A percentile compares a stretch with the other conserved stretches of the same genome.
phyloP scores from a whole-genome alignment of 2,888 invertebrate genomes.

The Horisme vitalbata region DNA sequence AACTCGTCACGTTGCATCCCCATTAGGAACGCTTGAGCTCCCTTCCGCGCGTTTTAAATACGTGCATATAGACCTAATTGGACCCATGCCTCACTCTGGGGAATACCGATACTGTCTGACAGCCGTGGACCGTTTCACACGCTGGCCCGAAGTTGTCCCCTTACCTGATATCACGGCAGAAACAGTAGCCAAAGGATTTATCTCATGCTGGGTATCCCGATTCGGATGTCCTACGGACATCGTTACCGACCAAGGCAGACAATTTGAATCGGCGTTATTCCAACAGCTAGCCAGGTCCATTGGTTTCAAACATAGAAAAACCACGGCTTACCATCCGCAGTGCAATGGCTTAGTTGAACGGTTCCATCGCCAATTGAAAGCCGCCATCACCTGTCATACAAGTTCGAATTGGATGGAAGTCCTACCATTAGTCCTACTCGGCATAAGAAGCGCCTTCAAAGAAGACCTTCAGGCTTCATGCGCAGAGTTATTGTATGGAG shows the following conservation, averaged over 20 bases:
- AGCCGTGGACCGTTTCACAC: slow-evolving; percentile 30
- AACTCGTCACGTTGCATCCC: slow-evolving; percentile 21
- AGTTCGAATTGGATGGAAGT: slow-evolving; percentile 12
- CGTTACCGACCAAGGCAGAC: slow-evolving; percentile 55
- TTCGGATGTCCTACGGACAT: slow-evolving; percentile 38
- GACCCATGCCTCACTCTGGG: slow-evolving; percentile 22
- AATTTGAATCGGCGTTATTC: slow-evolving; percentile 36
- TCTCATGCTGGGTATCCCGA: slow-evolving; percentile 34
- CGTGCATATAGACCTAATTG: slow-evolving; percentile 32
- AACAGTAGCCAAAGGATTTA: slow-evolving; percentile 48
- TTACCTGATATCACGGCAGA: slow-evolving; percentile 50
- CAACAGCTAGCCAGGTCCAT: background rate
- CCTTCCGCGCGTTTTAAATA: background rate
- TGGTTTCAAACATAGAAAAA: slow-evolving; percentile 17
- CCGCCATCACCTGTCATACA: slow-evolving; percentile 21
- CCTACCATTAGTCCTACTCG: slow-evolving; percentile 15
- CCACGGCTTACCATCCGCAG: slow-evolving; percentile 27
- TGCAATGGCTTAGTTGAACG: slow-evolving; percentile 14
- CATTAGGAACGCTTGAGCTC: background rate
- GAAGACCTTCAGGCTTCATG: slow-evolving; percentile 20
- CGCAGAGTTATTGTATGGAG: slow-evolving; percentile 16
- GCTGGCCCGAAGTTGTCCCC: slow-evolving; percentile 27
- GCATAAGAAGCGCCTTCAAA: slow-evolving; percentile 21
- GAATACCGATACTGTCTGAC: slow-evolving; percentile 34
- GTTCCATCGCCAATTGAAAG: slow-evolving; percentile 27